phyloP scores from a whole-genome alignment of 2,888 invertebrate genomes.

The Drosophila dives region DNA sequence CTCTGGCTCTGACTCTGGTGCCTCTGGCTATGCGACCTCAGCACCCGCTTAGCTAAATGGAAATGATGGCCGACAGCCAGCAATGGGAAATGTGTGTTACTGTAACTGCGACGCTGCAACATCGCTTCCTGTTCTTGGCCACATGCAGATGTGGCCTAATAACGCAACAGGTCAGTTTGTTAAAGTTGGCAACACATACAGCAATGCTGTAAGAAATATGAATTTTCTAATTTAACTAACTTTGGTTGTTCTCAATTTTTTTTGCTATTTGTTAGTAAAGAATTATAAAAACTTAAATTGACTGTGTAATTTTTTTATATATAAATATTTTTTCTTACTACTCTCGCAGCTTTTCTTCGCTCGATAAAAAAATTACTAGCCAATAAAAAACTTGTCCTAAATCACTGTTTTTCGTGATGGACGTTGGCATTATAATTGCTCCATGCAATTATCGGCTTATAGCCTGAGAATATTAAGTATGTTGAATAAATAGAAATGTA shows the following conservation, averaged over 20 bases:
- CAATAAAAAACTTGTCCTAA: background rate
- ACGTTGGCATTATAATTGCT: background rate
- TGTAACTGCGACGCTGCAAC: conserved; percentile 65
- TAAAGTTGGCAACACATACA: conserved; percentile 1
- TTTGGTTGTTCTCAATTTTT: background rate
- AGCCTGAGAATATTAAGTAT: background rate
- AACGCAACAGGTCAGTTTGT: conserved; percentile 20
- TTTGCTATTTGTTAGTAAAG: background rate
- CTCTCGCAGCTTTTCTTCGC: background rate
- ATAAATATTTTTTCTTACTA: background rate
- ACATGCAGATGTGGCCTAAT: conserved; percentile 29
- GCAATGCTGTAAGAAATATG: background rate
- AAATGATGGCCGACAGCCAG: conserved; percentile 66
- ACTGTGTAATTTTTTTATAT: background rate
- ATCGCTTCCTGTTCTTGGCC: conserved; percentile 66
- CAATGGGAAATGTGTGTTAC: conserved; percentile 78
- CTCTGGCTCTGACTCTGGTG: conserved; percentile 19
- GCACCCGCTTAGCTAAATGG: conserved; percentile 59
- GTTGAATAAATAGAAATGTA: background rate
- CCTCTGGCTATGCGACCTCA: conserved; percentile 59
- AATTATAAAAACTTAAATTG: background rate
- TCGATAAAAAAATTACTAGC: background rate
- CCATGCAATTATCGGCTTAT: background rate
- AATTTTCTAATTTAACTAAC: background rate
- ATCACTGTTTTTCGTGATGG: background rate